Evolutionary conservation across 2,888 invertebrate species (phyloP).

Genomic region (Scaptomyza flava): DNA sequence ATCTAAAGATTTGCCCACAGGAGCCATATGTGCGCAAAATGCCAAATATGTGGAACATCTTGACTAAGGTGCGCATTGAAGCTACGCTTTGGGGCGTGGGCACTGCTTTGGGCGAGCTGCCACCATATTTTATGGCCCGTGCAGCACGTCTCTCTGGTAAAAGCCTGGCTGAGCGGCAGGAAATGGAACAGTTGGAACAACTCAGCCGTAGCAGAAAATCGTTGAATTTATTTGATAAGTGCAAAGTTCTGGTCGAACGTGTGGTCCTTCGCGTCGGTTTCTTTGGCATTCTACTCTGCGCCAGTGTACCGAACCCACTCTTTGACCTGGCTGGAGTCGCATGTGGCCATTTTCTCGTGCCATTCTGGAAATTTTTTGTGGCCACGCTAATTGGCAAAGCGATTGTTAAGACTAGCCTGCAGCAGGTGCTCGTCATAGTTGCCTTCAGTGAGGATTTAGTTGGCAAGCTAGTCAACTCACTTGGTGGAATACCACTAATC

Average conservation of each 20-base stretch:
- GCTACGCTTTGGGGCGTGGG: conserved; percentile 99
- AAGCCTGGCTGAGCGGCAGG: conserved; percentile 85
- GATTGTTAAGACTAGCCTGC: conserved; percentile 98
- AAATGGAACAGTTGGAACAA: conserved; percentile 86
- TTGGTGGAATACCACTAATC: conserved; percentile 89
- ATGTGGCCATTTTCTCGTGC: conserved; percentile 99
- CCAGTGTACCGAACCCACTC: conserved; percentile 98
- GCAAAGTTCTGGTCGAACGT: conserved; percentile 93
- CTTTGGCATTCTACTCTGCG: conserved; percentile 97
- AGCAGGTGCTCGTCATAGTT: conserved; percentile 97
- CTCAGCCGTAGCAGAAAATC: conserved; percentile 75
- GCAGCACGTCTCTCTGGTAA: conserved; percentile 90
- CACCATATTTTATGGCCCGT: conserved; percentile 99
- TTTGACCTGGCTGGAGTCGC: conserved; percentile 99
- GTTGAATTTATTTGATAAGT: conserved; percentile 88
- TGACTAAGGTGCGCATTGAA: conserved; percentile 97
- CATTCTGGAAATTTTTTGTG: conserved; percentile 99
- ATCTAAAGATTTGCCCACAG: conserved; percentile 96
- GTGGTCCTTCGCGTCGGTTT: conserved; percentile 97
- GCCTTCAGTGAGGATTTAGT: conserved; percentile 97
- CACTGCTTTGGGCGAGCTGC: conserved; percentile 98
- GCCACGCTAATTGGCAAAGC: conserved; percentile 99
- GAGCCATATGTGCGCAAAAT: conserved; percentile 86
- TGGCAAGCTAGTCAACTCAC: conserved; percentile 87
- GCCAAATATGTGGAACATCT: conserved; percentile 95